These are phyloP conservation scores for Pterostichus niger DNA, from an alignment of 2,888 invertebrate species.

Conservation along the genomic window DNA sequence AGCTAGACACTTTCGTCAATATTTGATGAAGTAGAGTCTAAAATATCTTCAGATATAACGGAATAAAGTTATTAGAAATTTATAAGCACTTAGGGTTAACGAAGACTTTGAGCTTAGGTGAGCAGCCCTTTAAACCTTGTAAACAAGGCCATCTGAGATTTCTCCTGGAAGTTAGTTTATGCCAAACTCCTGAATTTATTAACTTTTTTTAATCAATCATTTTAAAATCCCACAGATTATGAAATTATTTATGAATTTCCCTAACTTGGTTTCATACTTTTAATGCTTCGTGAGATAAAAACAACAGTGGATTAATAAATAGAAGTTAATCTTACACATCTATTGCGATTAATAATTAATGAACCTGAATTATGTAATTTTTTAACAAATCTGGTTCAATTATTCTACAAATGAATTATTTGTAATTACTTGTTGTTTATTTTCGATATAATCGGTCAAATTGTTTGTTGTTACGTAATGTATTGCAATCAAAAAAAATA, in stretches of 20 bases:
- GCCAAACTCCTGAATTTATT: slow-evolving; percentile 12
- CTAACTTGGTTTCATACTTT: slow-evolving; percentile 13
- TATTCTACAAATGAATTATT: slow-evolving; percentile 14
- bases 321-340: slow-evolving; percentile 17
- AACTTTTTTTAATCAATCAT: slow-evolving; percentile 43
- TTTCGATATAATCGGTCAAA: background rate
- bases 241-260: background rate
- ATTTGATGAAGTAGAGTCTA: slow-evolving; percentile 1
- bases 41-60: slow-evolving; percentile 39
- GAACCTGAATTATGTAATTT: background rate
- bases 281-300: slow-evolving; percentile 3
- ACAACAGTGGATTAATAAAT: slow-evolving; percentile 22
- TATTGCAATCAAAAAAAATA: background rate
- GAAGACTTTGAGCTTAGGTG: slow-evolving; percentile 17
- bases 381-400: background rate
- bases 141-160: slow-evolving; percentile 14
- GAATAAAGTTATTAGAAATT: slow-evolving; percentile 31
- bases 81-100: slow-evolving; percentile 40
- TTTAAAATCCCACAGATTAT: slow-evolving; percentile 10
- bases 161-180: slow-evolving; percentile 9
- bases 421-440: slow-evolving; percentile 1
- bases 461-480: background rate
- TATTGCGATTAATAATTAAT: slow-evolving; percentile 4
- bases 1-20: slow-evolving; percentile 25
- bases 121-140: background rate